Evolutionary conservation across 2,797 vertebrate species (phyloP).

Genomic region (Danionella dracula): DNA sequence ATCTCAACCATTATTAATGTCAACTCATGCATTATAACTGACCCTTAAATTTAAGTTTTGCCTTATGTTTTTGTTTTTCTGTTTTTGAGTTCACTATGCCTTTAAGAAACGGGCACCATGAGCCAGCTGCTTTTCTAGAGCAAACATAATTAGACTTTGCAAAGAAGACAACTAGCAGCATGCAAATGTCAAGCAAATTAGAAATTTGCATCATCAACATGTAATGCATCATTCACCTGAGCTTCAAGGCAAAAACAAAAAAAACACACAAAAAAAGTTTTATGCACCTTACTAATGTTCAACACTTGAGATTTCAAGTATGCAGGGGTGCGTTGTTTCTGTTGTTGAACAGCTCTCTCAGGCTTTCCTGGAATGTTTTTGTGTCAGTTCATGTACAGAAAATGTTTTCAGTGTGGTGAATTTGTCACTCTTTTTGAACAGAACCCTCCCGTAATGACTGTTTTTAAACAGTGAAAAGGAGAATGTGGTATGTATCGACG

Average conservation of each 20-base stretch:
- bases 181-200: constrained; percentile 4
- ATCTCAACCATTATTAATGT: too few relatives aligned
- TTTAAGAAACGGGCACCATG: background rate
- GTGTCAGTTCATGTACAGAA: constrained; percentile 4
- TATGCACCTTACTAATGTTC: background rate
- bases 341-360: background rate
- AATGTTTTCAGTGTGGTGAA: constrained; percentile 27
- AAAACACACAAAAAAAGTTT: too few relatives aligned
- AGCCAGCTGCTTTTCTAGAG: constrained; percentile 6
- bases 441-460: background rate
- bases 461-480: too few relatives aligned
- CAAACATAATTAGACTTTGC: constrained; percentile 5
- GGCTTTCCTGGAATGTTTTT: background rate
- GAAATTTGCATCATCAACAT: background rate
- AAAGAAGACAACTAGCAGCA: constrained; percentile 1
- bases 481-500: background rate
- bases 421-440: background rate
- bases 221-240: background rate
- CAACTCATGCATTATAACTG: too few relatives aligned
- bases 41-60: too few relatives aligned
- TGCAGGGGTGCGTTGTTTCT: background rate
- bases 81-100: background rate
- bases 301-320: background rate
- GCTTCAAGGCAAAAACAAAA: too few relatives aligned
- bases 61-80: too few relatives aligned